Conservation (phyloP, 2,113 vertebrate species). For the Chroicocephalus ridibundus region DNA sequence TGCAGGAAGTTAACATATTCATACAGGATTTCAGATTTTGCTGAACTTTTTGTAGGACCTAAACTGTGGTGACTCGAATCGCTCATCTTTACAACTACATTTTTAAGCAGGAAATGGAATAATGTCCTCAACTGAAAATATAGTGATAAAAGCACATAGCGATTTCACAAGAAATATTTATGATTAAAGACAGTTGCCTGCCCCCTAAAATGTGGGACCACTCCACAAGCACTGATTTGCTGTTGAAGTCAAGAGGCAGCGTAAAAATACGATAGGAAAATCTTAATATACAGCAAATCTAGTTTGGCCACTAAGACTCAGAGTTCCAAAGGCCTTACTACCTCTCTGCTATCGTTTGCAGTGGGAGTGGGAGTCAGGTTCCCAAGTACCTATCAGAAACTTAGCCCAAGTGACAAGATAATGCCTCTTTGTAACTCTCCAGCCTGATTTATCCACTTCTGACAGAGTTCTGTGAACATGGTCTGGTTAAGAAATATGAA, state of each 20-base stretch:
- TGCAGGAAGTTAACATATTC: background rate
- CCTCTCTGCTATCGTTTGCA: background rate
- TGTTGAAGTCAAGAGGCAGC: background rate
- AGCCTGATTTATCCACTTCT: slow-evolving; percentile 44
- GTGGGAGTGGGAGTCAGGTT: background rate
- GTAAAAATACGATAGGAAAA: background rate
- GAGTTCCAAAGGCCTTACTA: background rate
- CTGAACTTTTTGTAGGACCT: background rate
- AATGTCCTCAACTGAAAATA: background rate
- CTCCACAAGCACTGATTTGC: background rate
- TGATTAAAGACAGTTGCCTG: background rate
- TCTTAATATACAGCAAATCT: background rate
- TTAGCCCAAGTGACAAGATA: slow-evolving; percentile 27
- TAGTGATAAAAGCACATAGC: accelerated
- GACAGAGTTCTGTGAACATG: background rate
- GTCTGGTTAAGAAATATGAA: slow-evolving; percentile 61
- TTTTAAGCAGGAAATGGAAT: background rate
- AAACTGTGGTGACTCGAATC: background rate
- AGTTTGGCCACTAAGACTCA: background rate
- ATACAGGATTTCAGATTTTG: background rate
- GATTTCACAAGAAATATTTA: background rate
- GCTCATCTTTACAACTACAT: background rate
- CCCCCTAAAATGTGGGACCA: background rate
- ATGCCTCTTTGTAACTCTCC: slow-evolving; percentile 24
- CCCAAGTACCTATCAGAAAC: background rate